Base-by-base conservation (phyloP, 2,888 invertebrate genomes). In the Cheiracanthium punctorium region DNA sequence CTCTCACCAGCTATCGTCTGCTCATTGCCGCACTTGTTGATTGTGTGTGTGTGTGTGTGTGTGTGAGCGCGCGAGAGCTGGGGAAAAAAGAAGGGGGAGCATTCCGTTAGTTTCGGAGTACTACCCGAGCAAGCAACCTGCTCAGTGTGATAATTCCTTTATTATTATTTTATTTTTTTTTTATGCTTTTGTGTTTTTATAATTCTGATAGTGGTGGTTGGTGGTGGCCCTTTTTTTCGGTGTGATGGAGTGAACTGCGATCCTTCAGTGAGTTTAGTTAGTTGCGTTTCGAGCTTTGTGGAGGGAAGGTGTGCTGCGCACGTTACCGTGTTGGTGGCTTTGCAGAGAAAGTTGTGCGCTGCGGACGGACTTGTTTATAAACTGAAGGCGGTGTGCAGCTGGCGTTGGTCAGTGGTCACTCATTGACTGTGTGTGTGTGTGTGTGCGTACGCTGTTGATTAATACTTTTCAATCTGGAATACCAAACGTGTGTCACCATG, bases 401-500 rank as follows among this genome's bases (percentile, higher is more conserved):
- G n/a, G n/a, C n/a, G n/a, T n/a, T n/a, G n/a, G 12, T 14, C 30
- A 32, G 69, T 69, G 69, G 24, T 69, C 69, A 37, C 12, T 28
- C 24, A 14, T 69, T 32, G 65, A n/a, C 29, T n/a, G n/a, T 37
- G 1, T 37, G 14, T 69, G 37, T 41, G 37, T 37, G 20, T 32
- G 1, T 12, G 37, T 24, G 37, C 17, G 43, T 29, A 12, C 12
- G n/a, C 0, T 43, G 29, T 20, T n/a, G 14, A 12, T 71, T 43
- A 7, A n/a, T n/a, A n/a, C n/a, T n/a, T n/a, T 17, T 48, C 84
- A 84, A 84, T 74, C 87, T 87, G 87, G 87, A 87, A 80, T 87
- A 87, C 52, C 80, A 72, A 12, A 29, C 71, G n/a, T 79, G 74
- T 37, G 69, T 81, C 37, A 58, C 67, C 48, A 88, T 88, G 88